Evolutionary conservation across 1,140 invertebrate species (phyloP).

Genomic region (Pentalonia nigronervosa): DNA sequence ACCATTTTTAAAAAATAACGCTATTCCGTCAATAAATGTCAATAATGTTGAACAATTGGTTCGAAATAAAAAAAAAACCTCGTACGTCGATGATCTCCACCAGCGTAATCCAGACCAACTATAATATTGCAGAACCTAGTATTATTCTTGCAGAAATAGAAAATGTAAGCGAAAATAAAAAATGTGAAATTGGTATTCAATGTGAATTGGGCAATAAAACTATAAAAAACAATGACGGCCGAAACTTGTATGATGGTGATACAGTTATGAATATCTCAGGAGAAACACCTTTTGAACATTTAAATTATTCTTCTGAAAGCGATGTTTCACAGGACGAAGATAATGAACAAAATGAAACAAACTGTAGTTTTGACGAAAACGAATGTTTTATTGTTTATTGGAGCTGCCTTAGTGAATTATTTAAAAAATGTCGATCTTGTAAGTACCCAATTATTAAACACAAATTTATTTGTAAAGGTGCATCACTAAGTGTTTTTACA

Average conservation of each 20-base stretch:
- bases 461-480: not conserved
- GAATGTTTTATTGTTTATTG: slow-evolving; percentile 5
- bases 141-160: not conserved
- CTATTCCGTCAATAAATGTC: not conserved
- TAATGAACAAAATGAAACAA: not conserved
- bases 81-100: not conserved
- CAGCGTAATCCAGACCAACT: not conserved
- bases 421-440: not conserved
- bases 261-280: not conserved
- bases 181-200: not conserved
- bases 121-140: not conserved
- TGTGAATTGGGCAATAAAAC: not conserved
- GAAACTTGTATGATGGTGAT: not conserved
- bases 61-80: not conserved
- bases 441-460: not conserved
- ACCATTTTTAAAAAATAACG: not conserved
- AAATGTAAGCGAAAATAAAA: not conserved
- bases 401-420: not conserved
- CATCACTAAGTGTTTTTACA: not conserved
- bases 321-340: not conserved
- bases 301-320: not conserved
- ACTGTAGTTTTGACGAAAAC: not conserved
- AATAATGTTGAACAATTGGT: not conserved
- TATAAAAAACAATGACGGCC: not conserved
- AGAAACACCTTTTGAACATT: not conserved